Base-by-base conservation (phyloP, 2,888 invertebrate genomes). In the Muscina levida region DNA sequence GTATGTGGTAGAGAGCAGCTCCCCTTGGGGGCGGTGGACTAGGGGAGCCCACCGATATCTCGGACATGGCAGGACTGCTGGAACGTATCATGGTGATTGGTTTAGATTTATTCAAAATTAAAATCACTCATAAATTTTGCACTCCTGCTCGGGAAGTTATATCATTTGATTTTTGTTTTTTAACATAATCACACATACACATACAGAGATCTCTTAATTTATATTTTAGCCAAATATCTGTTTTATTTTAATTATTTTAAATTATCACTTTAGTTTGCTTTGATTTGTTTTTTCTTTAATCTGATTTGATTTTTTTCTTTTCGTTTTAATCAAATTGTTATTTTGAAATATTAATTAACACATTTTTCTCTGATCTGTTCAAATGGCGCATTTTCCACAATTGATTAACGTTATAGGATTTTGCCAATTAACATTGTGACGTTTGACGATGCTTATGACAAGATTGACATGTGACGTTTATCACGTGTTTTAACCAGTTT, bases 31-130 rank as follows among this genome's bases (percentile, higher is more conserved):
- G 89, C 11, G 91, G 91, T 1, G 91, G 91, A 84, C 90, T 90
- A 39, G 89, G 89, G 6, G 90, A 88, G 8, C 91, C 91, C 72
- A 91, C 91, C n/a, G 91, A 91, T 67, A 91, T 91, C 85, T 91
- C 91, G 17, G 91, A 91, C 6, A 88, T 86, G 53, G 89, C 89
- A 39, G 90, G 90, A 85, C 90, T 91, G 77, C 86, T 87, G 62
- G 89, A 85, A 79, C 89, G 89, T 86, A 90, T 86, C 89, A 88
- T 89, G 57, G 72, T 83, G 65, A 67, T 53, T n/a, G 56, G 53
- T 15, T 46, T 19, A 3, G 24, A 31, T 3, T 31, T 31, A 31
- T n/a, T n/a, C n/a, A n/a, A n/a, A 31, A 8, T 31, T 31, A 8
- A 13, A 44, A 57, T 13, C 26, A 15, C 15, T n/a, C 24, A n/a